Evolutionary conservation across 2,797 vertebrate species (phyloP), one percentile per base, ranked within the genome.

Genomic region (Malacoctenus gilli): DNA sequence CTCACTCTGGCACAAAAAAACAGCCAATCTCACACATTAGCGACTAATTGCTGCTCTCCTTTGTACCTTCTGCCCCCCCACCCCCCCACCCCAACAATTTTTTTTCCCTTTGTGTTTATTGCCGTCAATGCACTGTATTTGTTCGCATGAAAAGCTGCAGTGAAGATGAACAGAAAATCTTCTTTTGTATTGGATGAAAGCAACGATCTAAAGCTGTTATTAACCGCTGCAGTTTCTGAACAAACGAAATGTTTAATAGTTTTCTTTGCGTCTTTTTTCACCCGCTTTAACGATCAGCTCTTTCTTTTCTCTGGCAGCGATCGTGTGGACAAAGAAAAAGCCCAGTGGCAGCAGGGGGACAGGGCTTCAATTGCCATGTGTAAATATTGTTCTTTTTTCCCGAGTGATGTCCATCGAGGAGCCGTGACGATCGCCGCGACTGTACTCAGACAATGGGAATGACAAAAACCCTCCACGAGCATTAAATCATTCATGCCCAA

Each of bases 1-100:
- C 46, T 4, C 0, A 5, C 43, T 56, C 15, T n/a, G 39, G 8
- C 32, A 41, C 44, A 55, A 18, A 18, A 21, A 62, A 12, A 1
- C 16, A 37, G 20, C 35, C 47, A 12, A 36, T 51, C 66, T 42
- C 59, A 51, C 50, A 58, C 42, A 23, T 32, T 31, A 36, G 23
- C 34, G 34, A 40, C 59, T 73, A 73, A 77, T 72, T 69, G 71
- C 43, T 28, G 13, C 55, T 59, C 56, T 58, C 39, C 55, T 52
- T 48, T 68, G 39, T 20, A 38, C 37, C 43, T 32, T 70, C 64
- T 67, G 53, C 13, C 38, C 53, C 31, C 34, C 15, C 14, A 3
- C 30, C 9, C 34, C 53, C 31, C 34, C 15, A 13, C 4, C 30
- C 9, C 34, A 62, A 58, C 34, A 71, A 16, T 77, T 64, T 8